Base-by-base conservation (phyloP, 2,113 vertebrate species). In the Proteles cristata region DNA sequence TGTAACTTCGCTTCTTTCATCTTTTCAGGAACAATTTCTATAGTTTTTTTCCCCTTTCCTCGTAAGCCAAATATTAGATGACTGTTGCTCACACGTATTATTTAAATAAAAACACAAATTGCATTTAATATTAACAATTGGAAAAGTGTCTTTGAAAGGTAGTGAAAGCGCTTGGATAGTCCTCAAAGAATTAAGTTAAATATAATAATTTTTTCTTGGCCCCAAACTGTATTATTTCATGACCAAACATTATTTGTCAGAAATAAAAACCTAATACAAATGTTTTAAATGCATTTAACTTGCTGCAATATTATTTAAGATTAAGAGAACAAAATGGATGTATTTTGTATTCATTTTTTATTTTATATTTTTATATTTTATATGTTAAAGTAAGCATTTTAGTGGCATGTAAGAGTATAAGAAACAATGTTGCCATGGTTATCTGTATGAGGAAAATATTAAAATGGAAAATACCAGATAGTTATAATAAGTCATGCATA, bases 81-180 rank as follows among this genome's bases (percentile, higher is more conserved):
- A 16, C 31, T 31, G 11, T 26, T 85, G 2, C 14, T 92, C 10
- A 50, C 10, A 85, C 2, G 28, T 21, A 77, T 87, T 82, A 93
- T 80, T 96, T 90, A 90, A 92, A 94, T 85, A 28, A 45, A 91
- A n/a, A 50, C 43, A 50, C 73, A 45, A 43, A 69, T 48, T 85
- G 1, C 45, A 81, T 73, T 95, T 4, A 81, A 50, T 91, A 84
- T 93, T 90, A 94, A 73, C 28, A 97, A 84, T 7, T 85, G 25
- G 17, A 94, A 12, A 94, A 73, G 35, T 92, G 3, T 76, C 31
- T 92, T 81, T 94, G 58, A 94, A 96, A 82, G 3, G 21, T 68
- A 85, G 15, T 95, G 45, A 86, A 96, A 96, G 26, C 33, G 50
- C 45, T 39, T 96, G 88, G 53, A 96, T 88, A 90, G 71, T 89